Conservation (phyloP, 2,888 invertebrate species). For the Mellilla xanthometata region DNA sequence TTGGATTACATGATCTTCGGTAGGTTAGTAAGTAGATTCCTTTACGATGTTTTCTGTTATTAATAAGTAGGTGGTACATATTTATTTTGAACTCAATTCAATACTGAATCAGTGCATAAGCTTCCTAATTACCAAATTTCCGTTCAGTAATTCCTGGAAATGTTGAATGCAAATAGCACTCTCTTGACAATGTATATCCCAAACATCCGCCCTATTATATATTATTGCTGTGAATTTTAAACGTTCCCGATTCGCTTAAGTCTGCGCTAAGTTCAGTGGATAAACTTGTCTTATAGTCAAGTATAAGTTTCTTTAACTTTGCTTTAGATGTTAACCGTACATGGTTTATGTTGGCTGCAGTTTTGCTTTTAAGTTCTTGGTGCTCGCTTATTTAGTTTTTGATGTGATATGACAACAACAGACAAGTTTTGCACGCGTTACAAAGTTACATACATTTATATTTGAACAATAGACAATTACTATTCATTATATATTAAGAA, state of each 20-base stretch:
- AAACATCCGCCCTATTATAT: slow-evolving; percentile 10
- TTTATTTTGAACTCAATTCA: no score
- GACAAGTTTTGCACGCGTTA: background rate
- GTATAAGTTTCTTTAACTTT: slow-evolving; percentile 6
- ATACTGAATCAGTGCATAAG: no score
- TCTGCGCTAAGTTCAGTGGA: slow-evolving; percentile 4
- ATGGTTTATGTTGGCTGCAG: background rate
- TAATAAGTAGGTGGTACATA: no score
- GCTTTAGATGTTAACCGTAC: background rate
- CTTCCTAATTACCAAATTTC: no score
- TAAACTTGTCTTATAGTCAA: slow-evolving; percentile 1
- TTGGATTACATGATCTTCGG: no score
- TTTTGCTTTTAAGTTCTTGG: no score
- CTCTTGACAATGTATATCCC: slow-evolving; percentile 14
- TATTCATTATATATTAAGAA: no score
- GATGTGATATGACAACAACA: no score
- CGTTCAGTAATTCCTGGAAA: background rate
- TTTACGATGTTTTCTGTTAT: no score
- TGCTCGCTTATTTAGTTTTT: background rate
- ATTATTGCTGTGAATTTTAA: slow-evolving; percentile 13
- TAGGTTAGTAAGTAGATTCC: no score
- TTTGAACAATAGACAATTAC: no score
- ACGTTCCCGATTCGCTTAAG: slow-evolving; percentile 4
- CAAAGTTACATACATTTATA: no score
- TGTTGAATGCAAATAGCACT: slow-evolving; percentile 10